These are phyloP conservation scores for Bimastos eiseni DNA, from an alignment of 2,888 invertebrate species.

Conservation along the genomic window DNA sequence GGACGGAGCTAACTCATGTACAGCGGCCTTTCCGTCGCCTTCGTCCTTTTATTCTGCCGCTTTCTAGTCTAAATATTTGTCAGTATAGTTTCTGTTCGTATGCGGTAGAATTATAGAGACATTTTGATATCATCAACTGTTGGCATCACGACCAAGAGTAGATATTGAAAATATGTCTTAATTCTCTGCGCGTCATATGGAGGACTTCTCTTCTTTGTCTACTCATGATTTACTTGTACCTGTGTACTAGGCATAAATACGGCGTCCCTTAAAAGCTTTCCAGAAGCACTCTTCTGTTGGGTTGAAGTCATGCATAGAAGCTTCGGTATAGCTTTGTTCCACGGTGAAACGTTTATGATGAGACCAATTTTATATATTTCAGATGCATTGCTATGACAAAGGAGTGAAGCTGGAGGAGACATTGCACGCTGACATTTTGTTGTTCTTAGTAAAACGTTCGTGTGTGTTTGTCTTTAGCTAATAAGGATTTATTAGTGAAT, in stretches of 20 bases:
- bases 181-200: not conserved
- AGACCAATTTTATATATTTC: not conserved
- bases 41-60: too few relatives aligned
- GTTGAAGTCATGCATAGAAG: not conserved
- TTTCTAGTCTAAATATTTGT: too few relatives aligned
- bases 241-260: not conserved
- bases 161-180: not conserved
- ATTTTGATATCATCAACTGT: not conserved
- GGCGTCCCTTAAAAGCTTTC: not conserved
- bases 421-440: slow-evolving; percentile 48
- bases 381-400: slow-evolving; percentile 55
- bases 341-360: not conserved
- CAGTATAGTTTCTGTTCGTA: not conserved
- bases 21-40: too few relatives aligned
- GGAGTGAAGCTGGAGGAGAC: slow-evolving; percentile 55
- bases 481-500: too few relatives aligned
- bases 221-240: not conserved
- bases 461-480: too few relatives aligned
- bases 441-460: too few relatives aligned
- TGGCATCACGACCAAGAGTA: not conserved
- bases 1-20: too few relatives aligned
- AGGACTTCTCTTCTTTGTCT: not conserved
- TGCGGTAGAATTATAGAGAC: not conserved
- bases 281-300: not conserved
- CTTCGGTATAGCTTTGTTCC: not conserved